phyloP scores from a whole-genome alignment of 1,140 invertebrate genomes.

The Leptestheria dahalacensis region DNA sequence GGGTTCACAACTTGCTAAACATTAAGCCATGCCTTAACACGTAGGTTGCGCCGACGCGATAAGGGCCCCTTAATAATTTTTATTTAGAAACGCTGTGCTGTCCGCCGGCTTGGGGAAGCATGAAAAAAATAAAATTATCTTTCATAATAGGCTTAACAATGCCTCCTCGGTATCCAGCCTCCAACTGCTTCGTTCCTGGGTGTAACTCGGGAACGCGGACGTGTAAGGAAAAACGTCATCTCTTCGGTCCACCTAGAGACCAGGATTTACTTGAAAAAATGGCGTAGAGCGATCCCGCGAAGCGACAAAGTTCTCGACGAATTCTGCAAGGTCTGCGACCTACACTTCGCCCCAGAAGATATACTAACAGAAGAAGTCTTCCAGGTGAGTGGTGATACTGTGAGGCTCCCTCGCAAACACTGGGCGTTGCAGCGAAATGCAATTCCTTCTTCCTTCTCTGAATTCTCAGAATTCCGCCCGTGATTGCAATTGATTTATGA shows the following conservation, averaged over 20 bases:
- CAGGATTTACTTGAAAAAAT: background rate
- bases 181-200: background rate
- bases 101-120: no score
- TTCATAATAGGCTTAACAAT: no score
- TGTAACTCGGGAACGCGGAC: background rate
- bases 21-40: no score
- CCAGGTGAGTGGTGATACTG: background rate
- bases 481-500: no score
- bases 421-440: background rate
- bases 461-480: no score
- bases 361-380: background rate
- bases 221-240: background rate
- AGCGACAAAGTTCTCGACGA: background rate
- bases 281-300: background rate
- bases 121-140: no score
- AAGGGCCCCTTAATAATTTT: no score
- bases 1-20: no score
- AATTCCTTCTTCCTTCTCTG: no score
- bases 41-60: no score
- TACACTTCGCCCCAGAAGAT: background rate
- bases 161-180: no score
- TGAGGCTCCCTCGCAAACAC: background rate
- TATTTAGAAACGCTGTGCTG: no score
- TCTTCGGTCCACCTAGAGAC: background rate
- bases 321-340: background rate